phyloP scores from a whole-genome alignment of 2,888 invertebrate genomes.

The Chironomus tentans region DNA sequence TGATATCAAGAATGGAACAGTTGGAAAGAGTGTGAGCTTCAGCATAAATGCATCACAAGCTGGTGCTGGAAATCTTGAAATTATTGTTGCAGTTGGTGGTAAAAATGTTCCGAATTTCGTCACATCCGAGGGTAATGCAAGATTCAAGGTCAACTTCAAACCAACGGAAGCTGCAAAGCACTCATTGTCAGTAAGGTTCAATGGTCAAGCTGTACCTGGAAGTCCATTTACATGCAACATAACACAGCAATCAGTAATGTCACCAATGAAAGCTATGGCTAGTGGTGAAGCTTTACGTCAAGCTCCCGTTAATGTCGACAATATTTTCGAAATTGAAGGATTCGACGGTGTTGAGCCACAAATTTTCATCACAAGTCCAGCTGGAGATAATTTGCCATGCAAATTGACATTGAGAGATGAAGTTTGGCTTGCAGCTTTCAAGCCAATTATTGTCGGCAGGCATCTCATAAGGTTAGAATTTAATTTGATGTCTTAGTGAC shows the following conservation, averaged over 20 bases:
- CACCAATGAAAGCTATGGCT: conserved; percentile 50
- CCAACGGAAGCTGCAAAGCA: conserved; percentile 90
- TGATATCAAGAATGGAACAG: conserved; percentile 81
- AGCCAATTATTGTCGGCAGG: conserved; percentile 78
- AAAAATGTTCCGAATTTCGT: conserved; percentile 98
- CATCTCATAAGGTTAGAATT: conserved; percentile 52
- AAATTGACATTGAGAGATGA: conserved; percentile 58
- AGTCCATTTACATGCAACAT: conserved; percentile 93
- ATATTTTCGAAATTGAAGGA: conserved; percentile 51
- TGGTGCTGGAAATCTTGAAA: conserved; percentile 94
- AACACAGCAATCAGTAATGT: conserved; percentile 45
- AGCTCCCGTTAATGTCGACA: conserved; percentile 43
- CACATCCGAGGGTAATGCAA: conserved; percentile 92
- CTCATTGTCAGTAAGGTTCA: conserved; percentile 77
- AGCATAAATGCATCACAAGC: conserved; percentile 77
- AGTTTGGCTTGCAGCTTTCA: conserved; percentile 68
- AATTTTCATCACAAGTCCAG: conserved; percentile 70
- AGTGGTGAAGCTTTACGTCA: conserved; percentile 40
- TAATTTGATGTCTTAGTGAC: too few species aligned
- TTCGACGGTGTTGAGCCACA: conserved; percentile 54
- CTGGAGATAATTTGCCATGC: conserved; percentile 69
- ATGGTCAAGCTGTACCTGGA: conserved; percentile 69
- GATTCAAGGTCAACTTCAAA: conserved; percentile 90
- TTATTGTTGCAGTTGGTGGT: conserved; percentile 92
- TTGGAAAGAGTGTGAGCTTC: conserved; percentile 89